Evolutionary conservation across 2,888 invertebrate species (phyloP).

Genomic region (Callosobruchus maculatus): DNA sequence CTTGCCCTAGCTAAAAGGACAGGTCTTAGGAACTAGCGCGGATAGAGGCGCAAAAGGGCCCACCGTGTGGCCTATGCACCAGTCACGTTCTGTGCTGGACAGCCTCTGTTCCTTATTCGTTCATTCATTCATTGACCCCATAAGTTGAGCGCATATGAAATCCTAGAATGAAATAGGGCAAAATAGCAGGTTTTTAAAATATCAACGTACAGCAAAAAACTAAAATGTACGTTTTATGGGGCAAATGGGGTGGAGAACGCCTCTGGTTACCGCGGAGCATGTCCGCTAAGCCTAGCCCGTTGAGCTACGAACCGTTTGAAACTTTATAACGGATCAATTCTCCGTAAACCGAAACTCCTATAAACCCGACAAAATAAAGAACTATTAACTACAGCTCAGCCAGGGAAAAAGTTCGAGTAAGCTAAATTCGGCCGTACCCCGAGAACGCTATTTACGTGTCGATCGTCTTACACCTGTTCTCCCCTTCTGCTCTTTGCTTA

Average conservation of each 20-base stretch:
- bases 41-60: too few relatives aligned
- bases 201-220: too few relatives aligned
- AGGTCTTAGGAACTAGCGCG: too few relatives aligned
- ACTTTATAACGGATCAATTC: constrained; percentile 39
- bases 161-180: too few relatives aligned
- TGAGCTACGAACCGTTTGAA: constrained; percentile 16
- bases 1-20: too few relatives aligned
- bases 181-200: too few relatives aligned
- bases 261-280: not conserved
- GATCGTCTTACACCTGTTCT: not conserved
- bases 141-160: too few relatives aligned
- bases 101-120: too few relatives aligned
- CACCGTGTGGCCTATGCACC: too few relatives aligned
- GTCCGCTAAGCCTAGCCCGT: not conserved
- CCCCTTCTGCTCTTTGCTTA: not conserved
- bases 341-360: constrained; percentile 30
- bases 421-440: constrained; percentile 28
- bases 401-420: constrained; percentile 34
- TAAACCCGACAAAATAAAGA: constrained; percentile 42
- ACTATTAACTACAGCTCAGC: constrained; percentile 39
- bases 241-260: not conserved
- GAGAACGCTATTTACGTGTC: not conserved
- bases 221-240: too few relatives aligned
- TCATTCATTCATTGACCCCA: too few relatives aligned
- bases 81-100: too few relatives aligned